These are phyloP conservation scores for Crocodylus rhombifer DNA, from an alignment of 2,797 vertebrate species.

Conservation along the genomic window DNA sequence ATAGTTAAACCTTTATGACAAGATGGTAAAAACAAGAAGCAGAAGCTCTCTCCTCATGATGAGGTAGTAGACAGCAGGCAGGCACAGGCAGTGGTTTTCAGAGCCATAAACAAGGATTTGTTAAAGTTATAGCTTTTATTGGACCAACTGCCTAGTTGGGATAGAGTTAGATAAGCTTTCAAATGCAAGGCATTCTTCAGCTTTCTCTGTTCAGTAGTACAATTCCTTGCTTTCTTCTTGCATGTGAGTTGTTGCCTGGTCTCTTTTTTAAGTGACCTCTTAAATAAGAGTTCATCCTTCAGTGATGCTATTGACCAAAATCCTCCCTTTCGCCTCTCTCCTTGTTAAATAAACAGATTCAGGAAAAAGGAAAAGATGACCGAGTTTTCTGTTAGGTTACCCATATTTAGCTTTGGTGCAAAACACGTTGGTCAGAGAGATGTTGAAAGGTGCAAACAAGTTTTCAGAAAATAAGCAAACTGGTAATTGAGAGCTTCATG, in stretches of 20 bases:
- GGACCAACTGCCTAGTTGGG: too few species aligned
- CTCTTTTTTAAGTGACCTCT: fast-evolving
- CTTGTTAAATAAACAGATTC: neutral
- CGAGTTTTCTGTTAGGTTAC: neutral
- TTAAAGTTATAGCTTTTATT: too few species aligned
- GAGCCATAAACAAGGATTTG: neutral
- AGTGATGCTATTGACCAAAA: neutral
- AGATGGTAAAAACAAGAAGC: slow-evolving; percentile 5
- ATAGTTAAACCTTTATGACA: neutral
- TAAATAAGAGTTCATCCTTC: neutral
- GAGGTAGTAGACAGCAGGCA: neutral
- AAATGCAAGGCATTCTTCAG: neutral
- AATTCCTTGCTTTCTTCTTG: neutral
- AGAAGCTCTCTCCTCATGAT: neutral
- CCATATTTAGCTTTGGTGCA: neutral
- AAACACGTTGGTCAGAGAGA: neutral
- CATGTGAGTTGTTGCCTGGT: neutral
- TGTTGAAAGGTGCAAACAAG: neutral
- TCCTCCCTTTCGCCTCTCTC: neutral
- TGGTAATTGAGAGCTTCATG: neutral
- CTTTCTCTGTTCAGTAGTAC: neutral
- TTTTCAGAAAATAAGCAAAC: neutral
- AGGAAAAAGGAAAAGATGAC: neutral
- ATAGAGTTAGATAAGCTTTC: too few species aligned
- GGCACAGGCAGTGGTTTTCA: neutral